Conservation (phyloP, 92 coral and sea anemone genomes). For the Muricea muricata region DNA sequence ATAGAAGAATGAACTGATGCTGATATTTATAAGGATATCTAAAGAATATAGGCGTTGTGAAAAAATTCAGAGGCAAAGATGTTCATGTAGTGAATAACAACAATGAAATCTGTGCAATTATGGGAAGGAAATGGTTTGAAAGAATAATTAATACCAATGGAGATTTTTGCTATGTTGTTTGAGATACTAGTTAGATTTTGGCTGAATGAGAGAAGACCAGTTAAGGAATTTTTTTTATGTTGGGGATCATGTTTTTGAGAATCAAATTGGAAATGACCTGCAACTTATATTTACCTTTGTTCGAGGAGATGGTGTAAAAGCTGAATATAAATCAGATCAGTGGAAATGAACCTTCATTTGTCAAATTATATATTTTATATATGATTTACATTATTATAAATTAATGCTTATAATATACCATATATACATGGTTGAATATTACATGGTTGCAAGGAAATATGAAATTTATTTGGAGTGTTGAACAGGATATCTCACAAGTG, state of each 20-base stretch:
- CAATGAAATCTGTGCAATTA: not conserved
- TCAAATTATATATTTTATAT: conserved; percentile 2
- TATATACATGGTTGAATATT: no score
- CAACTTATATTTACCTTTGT: conserved; percentile 51
- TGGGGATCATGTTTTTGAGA: conserved; percentile 41
- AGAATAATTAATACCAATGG: conserved; percentile 54
- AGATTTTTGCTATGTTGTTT: conserved; percentile 27
- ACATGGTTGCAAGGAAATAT: no score
- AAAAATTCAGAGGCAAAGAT: conserved; percentile 36
- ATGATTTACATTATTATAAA: not conserved
- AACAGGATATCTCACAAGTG: no score
- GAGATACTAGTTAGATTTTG: conserved; percentile 31
- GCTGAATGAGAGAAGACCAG: conserved; percentile 53
- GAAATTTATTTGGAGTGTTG: no score
- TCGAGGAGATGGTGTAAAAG: conserved; percentile 52
- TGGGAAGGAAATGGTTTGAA: conserved; percentile 44
- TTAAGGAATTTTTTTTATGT: conserved; percentile 51
- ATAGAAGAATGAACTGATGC: conserved; percentile 53
- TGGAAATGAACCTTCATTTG: conserved; percentile 23
- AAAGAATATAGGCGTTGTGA: conserved; percentile 11
- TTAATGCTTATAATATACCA: not conserved
- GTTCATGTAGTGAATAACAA: conserved; percentile 43
- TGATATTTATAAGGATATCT: conserved; percentile 40
- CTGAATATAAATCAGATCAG: conserved; percentile 28
- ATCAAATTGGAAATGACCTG: conserved; percentile 51